phyloP scores from a whole-genome alignment of 2,113 vertebrate species.

The Oxyruncus cristatus region DNA sequence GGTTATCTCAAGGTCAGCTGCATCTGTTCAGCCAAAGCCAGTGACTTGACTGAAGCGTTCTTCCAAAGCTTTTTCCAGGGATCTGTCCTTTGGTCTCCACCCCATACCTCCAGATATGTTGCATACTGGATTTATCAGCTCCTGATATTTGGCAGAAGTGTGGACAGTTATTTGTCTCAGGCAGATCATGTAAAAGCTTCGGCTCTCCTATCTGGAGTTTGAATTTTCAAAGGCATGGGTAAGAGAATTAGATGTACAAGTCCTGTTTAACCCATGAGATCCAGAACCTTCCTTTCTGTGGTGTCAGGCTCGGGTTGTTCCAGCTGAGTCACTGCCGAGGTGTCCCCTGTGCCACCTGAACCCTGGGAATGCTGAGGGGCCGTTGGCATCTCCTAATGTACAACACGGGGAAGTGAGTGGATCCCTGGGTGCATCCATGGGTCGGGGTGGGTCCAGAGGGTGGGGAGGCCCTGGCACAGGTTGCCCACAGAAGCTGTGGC shows the following conservation, averaged over 20 bases:
- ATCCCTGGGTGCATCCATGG: not conserved
- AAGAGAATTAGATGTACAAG: not conserved
- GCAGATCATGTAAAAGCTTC: not conserved
- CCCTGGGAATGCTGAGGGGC: not conserved
- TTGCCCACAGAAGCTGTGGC: not conserved
- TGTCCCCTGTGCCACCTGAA: not conserved
- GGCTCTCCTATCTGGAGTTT: not conserved
- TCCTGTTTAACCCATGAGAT: not conserved
- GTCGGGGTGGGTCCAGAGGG: not conserved
- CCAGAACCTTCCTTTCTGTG: not conserved
- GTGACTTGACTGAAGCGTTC: not conserved
- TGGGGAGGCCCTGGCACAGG: not conserved
- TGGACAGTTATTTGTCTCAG: not conserved
- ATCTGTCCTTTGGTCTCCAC: not conserved
- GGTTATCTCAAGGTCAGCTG: not conserved
- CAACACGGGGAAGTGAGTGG: accelerated
- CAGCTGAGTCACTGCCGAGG: not conserved
- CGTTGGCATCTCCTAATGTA: not conserved
- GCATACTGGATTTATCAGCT: not conserved
- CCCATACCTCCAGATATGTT: not conserved
- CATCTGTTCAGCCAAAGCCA: not conserved
- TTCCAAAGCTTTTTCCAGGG: not conserved
- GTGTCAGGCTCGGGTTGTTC: accelerated
- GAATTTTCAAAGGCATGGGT: not conserved
- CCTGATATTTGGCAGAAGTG: not conserved